Evolutionary conservation across 2,113 vertebrate species (phyloP).

Genomic region (Cyphomyrus plagiostoma): DNA sequence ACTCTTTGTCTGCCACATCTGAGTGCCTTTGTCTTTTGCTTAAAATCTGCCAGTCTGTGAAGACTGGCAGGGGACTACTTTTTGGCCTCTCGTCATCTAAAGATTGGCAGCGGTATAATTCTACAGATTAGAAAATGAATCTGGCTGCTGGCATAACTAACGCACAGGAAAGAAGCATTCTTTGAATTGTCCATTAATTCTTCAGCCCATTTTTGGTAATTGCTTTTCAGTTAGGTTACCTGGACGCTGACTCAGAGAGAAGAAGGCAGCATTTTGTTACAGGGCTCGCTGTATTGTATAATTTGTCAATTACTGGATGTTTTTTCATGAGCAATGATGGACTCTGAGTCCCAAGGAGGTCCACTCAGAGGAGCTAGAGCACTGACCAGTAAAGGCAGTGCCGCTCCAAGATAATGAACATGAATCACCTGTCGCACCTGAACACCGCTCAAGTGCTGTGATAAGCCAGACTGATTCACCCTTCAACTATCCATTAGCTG

Average conservation of each 20-base stretch:
- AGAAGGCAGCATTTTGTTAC: not conserved
- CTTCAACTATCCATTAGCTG: not conserved
- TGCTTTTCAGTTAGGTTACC: not conserved
- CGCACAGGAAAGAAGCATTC: not conserved
- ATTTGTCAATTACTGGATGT: not conserved
- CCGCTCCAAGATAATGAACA: not conserved
- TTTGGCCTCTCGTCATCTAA: not conserved
- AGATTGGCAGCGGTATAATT: conserved; percentile 1
- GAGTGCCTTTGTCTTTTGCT: conserved; percentile 25
- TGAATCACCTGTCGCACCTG: not conserved
- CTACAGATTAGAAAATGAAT: not conserved
- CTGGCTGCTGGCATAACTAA: not conserved
- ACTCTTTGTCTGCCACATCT: conserved; percentile 38
- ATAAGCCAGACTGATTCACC: not conserved
- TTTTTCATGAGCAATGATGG: not conserved
- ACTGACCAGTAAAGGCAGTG: not conserved
- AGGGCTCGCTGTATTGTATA: not conserved
- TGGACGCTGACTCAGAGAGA: not conserved
- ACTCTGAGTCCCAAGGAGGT: not conserved
- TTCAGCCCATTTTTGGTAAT: not conserved
- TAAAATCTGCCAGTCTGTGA: conserved; percentile 9
- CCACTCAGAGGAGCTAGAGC: not conserved
- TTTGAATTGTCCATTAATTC: not conserved
- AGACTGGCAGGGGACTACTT: not conserved
- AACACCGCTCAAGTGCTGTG: not conserved